Evolutionary conservation across 37 sponge, comb jelly and placozoan species (phyloP), one percentile per base, ranked within the genome.

Genomic region (Chondrosia reniformis): DNA sequence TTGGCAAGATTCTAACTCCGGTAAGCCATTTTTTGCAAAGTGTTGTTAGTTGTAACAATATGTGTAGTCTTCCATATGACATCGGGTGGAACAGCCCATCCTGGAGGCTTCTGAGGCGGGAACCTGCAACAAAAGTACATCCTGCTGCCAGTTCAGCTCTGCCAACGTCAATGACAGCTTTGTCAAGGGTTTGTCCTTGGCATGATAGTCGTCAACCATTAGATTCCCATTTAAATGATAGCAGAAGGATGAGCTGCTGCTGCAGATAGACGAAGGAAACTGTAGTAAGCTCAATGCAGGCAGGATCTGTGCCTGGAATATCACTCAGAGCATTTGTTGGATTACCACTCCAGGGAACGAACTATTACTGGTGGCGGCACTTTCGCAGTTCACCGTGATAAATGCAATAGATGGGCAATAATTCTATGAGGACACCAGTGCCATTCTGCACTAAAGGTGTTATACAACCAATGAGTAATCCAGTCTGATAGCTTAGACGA

Each of bases 131-230:
- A 72, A 73, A 81, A n/a, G 75, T 72, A 21, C 28, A 37, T 28
- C 82, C 74, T 37, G 82, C 41, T 40, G 82, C 31, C n/a, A 33
- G 2, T 43, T 83, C 67, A 19, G 19, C 4, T 36, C 76, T 75
- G 10, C 76, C 76, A 2, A 82, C 15, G 39, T 82, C 76, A 2
- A 82, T 82, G 15, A 82, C 83, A 75, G 76, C 76, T 75, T 82
- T 82, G 33, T 61, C 54, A 45, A 64, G 43, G 1, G 80, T 79
- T n/a, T 64, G 80, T 12, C 80, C 80, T 63, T 64, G 69, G 1
- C 64, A 30, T 22, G 79, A 78, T 27, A 8, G 58, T 56, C 58
- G n/a, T 4, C 7, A 2, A 28, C 58, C 58, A 5, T 40, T 9
- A 3, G 43, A 36, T 2, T 5, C 2, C 79, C 64, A 78, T 62